Percentiles rank a stretch among this genome's conserved stretches.
Evolutionary conservation across 2,888 invertebrate species (phyloP).

Genomic region (Neoaliturus tenellus): DNA sequence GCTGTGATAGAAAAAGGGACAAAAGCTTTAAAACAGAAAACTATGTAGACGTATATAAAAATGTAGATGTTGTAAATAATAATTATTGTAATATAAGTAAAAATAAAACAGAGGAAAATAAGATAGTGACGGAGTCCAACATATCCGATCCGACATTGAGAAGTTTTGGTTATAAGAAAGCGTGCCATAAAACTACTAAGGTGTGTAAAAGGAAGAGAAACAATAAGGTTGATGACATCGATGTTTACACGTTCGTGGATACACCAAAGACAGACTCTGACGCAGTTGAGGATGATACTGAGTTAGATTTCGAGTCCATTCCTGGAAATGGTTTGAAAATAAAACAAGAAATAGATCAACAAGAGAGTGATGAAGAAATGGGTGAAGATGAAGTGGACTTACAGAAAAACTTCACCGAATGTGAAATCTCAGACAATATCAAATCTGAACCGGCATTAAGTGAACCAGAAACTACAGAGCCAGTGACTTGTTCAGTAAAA

Average conservation of each 20-base stretch:
- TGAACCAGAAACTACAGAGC: background rate
- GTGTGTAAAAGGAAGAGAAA: slow-evolving; percentile 50
- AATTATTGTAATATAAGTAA: slow-evolving; percentile 42
- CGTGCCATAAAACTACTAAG: slow-evolving; percentile 52
- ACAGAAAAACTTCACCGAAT: background rate
- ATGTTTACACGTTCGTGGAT: slow-evolving; percentile 63
- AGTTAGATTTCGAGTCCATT: slow-evolving; percentile 54
- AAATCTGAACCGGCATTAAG: background rate
- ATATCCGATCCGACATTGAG: slow-evolving; percentile 35
- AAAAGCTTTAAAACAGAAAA: slow-evolving; percentile 28
- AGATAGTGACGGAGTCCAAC: slow-evolving; percentile 14
- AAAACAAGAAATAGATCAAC: slow-evolving; percentile 54
- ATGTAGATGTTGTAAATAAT: slow-evolving; percentile 56
- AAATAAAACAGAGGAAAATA: slow-evolving; percentile 53
- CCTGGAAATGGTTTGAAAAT: slow-evolving; percentile 67
- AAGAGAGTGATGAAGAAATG: slow-evolving; percentile 53
- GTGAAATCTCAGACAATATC: background rate
- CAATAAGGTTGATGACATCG: slow-evolving; percentile 57
- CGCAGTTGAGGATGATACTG: slow-evolving; percentile 9
- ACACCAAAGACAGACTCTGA: slow-evolving; percentile 59
- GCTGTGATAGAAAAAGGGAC: slow-evolving; percentile 52
- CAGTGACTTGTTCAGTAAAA: background rate
- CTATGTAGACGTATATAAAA: slow-evolving; percentile 42
- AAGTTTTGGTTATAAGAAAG: slow-evolving; percentile 40
- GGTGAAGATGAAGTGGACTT: background rate